Percentiles rank a stretch among this genome's conserved stretches.
These are phyloP conservation scores for Cyrtorhinus lividipennis DNA, from an alignment of 1,140 invertebrate genomes.

Conservation along the genomic window DNA sequence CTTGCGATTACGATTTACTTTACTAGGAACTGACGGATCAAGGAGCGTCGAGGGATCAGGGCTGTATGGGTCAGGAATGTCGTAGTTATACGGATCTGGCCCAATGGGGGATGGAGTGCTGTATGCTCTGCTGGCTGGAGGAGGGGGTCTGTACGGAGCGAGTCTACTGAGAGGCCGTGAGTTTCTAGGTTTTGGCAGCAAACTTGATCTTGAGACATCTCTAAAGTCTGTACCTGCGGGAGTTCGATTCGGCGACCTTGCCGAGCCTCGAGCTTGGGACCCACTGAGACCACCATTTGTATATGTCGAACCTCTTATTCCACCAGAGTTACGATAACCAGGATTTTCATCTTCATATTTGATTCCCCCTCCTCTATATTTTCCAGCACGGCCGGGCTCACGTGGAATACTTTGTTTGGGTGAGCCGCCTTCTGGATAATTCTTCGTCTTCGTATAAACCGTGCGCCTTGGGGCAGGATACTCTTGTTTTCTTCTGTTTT, in stretches of 20 bases:
- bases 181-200: not conserved
- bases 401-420: too few relatives aligned
- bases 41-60: not conserved
- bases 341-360: too few relatives aligned
- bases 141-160: not conserved
- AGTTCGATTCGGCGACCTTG: not conserved
- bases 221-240: not conserved
- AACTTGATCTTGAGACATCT: not conserved
- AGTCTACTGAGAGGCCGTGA: not conserved
- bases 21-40: not conserved
- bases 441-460: too few relatives aligned
- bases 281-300: too few relatives aligned
- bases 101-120: not conserved
- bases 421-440: too few relatives aligned
- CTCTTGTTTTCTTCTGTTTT: constrained; percentile 15
- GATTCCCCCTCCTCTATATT: too few relatives aligned
- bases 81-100: not conserved
- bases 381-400: too few relatives aligned
- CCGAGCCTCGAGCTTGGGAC: too few relatives aligned
- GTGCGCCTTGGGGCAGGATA: too few relatives aligned
- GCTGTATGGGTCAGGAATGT: not conserved
- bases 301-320: too few relatives aligned
- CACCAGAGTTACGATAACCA: too few relatives aligned
- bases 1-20: not conserved
- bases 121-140: not conserved